These are phyloP conservation scores for Miichthys miiuy DNA, from an alignment of 2,797 vertebrate species.

Conservation along the genomic window DNA sequence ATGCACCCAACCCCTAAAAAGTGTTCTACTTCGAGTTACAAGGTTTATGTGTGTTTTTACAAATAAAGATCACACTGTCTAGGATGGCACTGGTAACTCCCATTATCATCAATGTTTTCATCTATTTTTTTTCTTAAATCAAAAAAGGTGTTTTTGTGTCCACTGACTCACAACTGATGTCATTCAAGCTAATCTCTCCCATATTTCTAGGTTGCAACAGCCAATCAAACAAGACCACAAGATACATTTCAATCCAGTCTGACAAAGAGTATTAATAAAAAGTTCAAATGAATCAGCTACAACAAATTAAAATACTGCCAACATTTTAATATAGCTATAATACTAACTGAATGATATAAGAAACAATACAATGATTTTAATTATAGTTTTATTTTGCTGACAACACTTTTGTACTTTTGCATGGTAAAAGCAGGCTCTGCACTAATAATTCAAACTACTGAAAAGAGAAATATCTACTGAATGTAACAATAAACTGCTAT, in stretches of 20 bases:
- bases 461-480: neutral
- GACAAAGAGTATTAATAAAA: neutral
- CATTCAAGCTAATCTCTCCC: neutral
- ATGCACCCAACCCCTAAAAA: constrained; percentile 29
- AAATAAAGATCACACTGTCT: constrained; percentile 9
- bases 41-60: constrained; percentile 7
- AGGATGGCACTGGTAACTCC: neutral
- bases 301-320: neutral
- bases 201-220: neutral
- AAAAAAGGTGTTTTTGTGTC: neutral
- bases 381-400: neutral
- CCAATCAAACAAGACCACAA: neutral
- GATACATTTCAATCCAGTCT: neutral
- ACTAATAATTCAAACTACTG: neutral
- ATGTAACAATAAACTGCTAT: neutral
- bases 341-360: neutral
- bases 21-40: constrained; percentile 9
- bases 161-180: neutral
- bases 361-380: neutral
- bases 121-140: neutral
- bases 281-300: neutral
- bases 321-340: neutral
- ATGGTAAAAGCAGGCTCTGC: too few relatives aligned
- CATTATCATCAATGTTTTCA: neutral
- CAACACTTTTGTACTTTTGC: neutral